Evolutionary conservation across 2,888 invertebrate genomes (phyloP), one percentile per base, ranked within the genome.

Genomic region (Hypomecis atomaria): DNA sequence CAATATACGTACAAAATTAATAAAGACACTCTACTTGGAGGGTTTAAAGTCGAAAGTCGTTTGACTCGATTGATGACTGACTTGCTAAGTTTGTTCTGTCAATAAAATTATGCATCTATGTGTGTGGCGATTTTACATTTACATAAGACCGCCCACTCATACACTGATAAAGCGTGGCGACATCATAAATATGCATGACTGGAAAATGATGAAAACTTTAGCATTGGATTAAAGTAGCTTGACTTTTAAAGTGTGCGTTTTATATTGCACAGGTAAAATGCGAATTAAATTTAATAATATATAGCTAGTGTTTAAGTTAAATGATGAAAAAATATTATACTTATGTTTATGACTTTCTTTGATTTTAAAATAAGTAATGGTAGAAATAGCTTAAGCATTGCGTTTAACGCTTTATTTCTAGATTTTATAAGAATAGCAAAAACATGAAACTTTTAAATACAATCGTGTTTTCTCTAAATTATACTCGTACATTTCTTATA

Each of bases 21-120:
- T 36, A 8, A 59, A 64, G 33, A 44, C 6, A 49, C 13, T 37
- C 13, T 13, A 37, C 58, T 57, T 53, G 37, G 7, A 0, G 13
- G 0, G 0, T 5, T 3, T 57, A 65, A 49, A 36, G 65, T 65
- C 38, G 48, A 57, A 57, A 60, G 7, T 58, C 13, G 43, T 7
- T 37, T 48, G 45, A 10, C 50, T 38, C 23, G 8, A 50, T 67
- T 61, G 45, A 61, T 52, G 23, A 61, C 38, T 40, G 38, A 44
- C 44, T 49, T 45, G 55, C 66, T 64, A 45, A 68, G 58, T 67
- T 56, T 66, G 62, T 67, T 58, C 62, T 67, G 73, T 70, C 71
- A 63, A 73, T 72, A 69, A 71, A 75, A 73, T 76, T 75, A 75
- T 76, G 72, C 74, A 75, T 73, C 68, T 70, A 68, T 71, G 67